Conservation (phyloP, 2,113 vertebrate genomes). For the Mystacornis crossleyi region DNA sequence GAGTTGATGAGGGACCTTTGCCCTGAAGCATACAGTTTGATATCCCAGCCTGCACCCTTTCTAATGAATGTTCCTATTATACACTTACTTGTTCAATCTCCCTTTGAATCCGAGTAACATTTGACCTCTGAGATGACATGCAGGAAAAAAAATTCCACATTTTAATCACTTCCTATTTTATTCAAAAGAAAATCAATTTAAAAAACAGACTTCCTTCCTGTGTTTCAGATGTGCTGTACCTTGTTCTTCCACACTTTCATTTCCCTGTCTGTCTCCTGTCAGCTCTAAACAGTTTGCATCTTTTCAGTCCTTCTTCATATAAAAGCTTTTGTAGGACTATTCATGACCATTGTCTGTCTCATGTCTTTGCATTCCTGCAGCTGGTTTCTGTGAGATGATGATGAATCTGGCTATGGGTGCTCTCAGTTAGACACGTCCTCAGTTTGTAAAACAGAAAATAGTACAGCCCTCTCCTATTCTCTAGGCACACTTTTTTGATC, state of each 20-base stretch:
- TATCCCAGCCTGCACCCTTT: background rate
- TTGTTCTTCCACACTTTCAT: background rate
- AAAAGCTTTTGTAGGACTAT: background rate
- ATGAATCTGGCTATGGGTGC: background rate
- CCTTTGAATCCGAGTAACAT: background rate
- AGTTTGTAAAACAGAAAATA: background rate
- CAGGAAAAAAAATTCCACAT: background rate
- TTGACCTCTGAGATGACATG: background rate
- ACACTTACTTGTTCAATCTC: background rate
- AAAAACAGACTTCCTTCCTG: background rate
- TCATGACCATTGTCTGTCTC: background rate
- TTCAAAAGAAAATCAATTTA: background rate
- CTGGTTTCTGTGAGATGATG: background rate
- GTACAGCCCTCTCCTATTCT: background rate
- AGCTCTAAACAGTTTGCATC: background rate
- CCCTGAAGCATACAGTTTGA: background rate
- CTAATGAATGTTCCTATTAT: conserved; percentile 33
- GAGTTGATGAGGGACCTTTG: background rate
- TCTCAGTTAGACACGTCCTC: background rate
- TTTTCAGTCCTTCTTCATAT: background rate
- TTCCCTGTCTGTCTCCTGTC: background rate
- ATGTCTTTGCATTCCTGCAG: background rate
- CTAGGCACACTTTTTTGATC: background rate
- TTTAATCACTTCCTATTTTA: conserved; percentile 23
- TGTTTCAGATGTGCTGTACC: background rate